These are phyloP conservation scores for human DNA, from an alignment of 2,113 vertebrate genomes.

Conservation along the genomic window DNA sequence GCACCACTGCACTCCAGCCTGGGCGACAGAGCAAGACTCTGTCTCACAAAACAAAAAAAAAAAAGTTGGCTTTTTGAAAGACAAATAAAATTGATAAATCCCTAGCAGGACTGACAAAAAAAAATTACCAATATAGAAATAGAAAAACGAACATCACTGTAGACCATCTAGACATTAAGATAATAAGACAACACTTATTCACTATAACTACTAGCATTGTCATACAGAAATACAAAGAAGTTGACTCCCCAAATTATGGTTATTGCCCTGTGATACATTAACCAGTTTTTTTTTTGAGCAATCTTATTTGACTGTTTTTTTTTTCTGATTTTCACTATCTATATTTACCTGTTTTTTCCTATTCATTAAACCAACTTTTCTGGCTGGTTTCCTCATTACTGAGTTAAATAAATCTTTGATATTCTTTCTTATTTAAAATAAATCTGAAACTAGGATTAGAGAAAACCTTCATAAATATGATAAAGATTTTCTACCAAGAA, in stretches of 20 bases:
- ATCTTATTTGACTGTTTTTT: background rate
- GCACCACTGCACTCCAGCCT: too few species aligned
- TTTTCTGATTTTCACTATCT: background rate
- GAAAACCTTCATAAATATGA: background rate
- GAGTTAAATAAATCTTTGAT: slow-evolving; percentile 11
- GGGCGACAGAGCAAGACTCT: too few species aligned
- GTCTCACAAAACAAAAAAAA: background rate
- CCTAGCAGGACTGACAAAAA: slow-evolving; percentile 4
- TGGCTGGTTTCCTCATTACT: background rate
- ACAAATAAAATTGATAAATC: background rate
- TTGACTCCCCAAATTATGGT: background rate
- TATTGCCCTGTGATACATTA: background rate
- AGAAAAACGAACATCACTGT: background rate
- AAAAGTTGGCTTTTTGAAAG: background rate
- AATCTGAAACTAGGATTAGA: background rate
- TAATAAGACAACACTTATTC: background rate
- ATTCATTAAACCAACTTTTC: background rate
- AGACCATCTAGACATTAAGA: background rate
- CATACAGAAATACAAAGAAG: background rate
- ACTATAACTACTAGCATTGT: background rate
- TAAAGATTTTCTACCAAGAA: background rate
- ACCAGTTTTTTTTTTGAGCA: background rate
- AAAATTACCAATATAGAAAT: background rate
- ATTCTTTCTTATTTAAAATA: background rate
- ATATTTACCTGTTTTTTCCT: background rate